Evolutionary conservation across 2,888 invertebrate species (phyloP), one percentile per base, ranked within the genome.

Genomic region (Apocheima hispidaria): DNA sequence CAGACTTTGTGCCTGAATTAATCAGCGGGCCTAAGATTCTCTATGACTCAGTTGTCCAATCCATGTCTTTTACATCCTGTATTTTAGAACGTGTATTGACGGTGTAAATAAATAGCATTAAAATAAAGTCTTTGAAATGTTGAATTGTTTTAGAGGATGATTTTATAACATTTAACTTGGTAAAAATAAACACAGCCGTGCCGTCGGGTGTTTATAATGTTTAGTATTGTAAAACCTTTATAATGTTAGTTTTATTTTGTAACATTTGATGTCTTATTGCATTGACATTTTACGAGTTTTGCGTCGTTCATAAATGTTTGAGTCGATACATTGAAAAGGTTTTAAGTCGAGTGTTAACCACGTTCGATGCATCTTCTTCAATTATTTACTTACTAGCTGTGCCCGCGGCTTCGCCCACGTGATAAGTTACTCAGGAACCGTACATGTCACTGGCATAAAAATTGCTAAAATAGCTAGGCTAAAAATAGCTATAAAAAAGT

Each of bases 111-210:
- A 52, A 62, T 62, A 59, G 48, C 44, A 53, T 62, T 49, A 59
- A 59, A 59, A 52, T 44, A 41, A 59, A 55, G 28, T 26, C 16
- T 53, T 44, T 20, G 14, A 14, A 63, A 63, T 55, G 60, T 41
- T 18, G n/a, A 46, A 53, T 52, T 46, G 48, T 55, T 55, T 43
- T 41, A 59, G 38, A 63, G 61, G 59, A 63, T 41, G 36, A 59
- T 50, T 68, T 68, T 65, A 65, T 48, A 59, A 68, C 41, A 33
- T 58, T 53, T 49, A 41, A 51, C 56, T 51, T 40, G 18, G 4
- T 30, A 40, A 50, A 56, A 62, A 60, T 16, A 33, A 57, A 41
- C 43, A 23, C 51, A 16, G 49, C 54, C 46, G 58, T 36, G 5
- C 21, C 53, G 44, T 35, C 50, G 49, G 54, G 57, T 57, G 52